Evolutionary conservation across 2,797 vertebrate genomes (phyloP), one percentile per base, ranked within the genome.

Genomic region (Tachyglossus aculeatus): DNA sequence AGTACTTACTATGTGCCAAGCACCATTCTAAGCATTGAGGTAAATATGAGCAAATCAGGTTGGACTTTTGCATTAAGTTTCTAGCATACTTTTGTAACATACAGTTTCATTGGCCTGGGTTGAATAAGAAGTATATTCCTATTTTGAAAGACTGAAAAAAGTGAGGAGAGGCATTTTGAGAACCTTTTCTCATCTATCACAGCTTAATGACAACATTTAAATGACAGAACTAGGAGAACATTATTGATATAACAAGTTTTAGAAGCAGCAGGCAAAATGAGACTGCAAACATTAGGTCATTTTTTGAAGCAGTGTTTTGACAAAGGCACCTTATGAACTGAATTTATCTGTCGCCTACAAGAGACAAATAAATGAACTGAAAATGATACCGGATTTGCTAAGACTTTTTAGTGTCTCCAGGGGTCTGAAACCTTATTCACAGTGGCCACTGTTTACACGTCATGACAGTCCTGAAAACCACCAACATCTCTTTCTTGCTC

Each of bases 271-370:
- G 14, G 51, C 38, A 53, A 75, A 48, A 72, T 81, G 69, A 88
- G 65, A 77, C 77, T 41, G 61, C 64, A n/a, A 79, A 72, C 63
- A 66, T 81, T 44, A 62, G 50, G 72, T 85, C 80, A 86, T 73
- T 84, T 69, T 86, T 80, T 84, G 68, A 75, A 88, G 58, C 55
- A 32, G 24, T 59, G 56, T 84, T 75, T 63, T 88, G 84, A 83
- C 80, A 87, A 83, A 77, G 34, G 80, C 80, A 77, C 61, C 56
- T 79, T 88, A 50, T 73, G 63, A 85, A 76, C 45, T 82, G 68
- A 70, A 86, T 88, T 86, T 90, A 82, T 89, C 85, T 90, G 68
- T 85, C 75, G 70, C 77, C 73, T 75, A 27, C 24, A 60, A 77
- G 57, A 82, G 66, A 65, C 40, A 72, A 83, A 75, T 68, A 72